These are phyloP conservation scores for Polymixis lichenea DNA, from an alignment of 2,888 invertebrate species.

Conservation along the genomic window DNA sequence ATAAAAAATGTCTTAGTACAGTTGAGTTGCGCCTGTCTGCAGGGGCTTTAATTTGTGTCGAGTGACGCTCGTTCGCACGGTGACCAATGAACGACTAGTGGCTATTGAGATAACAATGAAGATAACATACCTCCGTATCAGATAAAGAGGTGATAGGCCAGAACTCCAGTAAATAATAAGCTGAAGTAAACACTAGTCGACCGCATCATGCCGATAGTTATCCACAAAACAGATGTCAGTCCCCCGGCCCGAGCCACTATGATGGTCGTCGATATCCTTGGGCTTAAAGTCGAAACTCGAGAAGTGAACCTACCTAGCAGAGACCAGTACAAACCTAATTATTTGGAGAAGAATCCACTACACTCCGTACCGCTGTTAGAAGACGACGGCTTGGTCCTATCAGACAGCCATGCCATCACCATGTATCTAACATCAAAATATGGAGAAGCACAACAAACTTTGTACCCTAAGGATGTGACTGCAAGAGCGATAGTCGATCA, in stretches of 20 bases:
- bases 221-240: slow-evolving; percentile 71
- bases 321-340: slow-evolving; percentile 72
- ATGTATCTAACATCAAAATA: slow-evolving; percentile 74
- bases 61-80: neutral
- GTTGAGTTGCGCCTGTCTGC: no score
- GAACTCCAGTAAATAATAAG: slow-evolving; percentile 10
- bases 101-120: slow-evolving; percentile 1
- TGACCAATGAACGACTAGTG: neutral
- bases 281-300: slow-evolving; percentile 66
- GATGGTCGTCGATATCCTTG: slow-evolving; percentile 71
- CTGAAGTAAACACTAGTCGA: neutral
- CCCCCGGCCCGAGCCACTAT: slow-evolving; percentile 74
- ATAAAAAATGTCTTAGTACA: no score
- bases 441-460: slow-evolving; percentile 60
- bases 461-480: slow-evolving; percentile 72
- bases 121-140: slow-evolving; percentile 22
- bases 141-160: slow-evolving; percentile 35
- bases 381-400: slow-evolving; percentile 71
- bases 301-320: slow-evolving; percentile 71
- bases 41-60: neutral
- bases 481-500: slow-evolving; percentile 72
- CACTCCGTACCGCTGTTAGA: slow-evolving; percentile 77
- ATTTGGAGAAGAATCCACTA: slow-evolving; percentile 74
- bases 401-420: slow-evolving; percentile 77
- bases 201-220: slow-evolving; percentile 59